Percentiles rank a stretch among this genome's conserved stretches.
Evolutionary conservation across 2,797 vertebrate genomes (phyloP).

Genomic region (Argya squamiceps): DNA sequence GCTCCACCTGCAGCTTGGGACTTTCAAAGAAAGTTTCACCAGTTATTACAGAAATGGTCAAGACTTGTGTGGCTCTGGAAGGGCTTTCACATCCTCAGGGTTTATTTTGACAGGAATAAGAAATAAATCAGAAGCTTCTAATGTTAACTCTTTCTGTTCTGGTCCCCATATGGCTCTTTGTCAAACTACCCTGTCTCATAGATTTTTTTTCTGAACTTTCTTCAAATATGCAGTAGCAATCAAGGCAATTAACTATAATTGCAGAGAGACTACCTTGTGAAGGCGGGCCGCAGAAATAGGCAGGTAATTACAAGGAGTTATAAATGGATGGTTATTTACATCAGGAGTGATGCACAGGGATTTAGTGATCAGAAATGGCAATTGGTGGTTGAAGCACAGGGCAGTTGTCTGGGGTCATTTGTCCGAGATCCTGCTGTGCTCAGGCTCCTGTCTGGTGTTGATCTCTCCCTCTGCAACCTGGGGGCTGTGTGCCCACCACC

Average conservation of each 20-base stretch:
- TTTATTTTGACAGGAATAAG: background rate
- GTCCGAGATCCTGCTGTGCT: rapidly evolving
- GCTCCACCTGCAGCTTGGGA: background rate
- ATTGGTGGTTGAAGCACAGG: background rate
- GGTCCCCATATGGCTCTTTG: background rate
- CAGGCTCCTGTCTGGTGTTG: background rate
- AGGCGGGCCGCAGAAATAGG: conserved; percentile 65
- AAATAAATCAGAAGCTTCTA: background rate
- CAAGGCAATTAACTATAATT: conserved; percentile 72
- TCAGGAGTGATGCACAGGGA: conserved; percentile 36
- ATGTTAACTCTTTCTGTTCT: background rate
- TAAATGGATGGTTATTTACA: conserved; percentile 63
- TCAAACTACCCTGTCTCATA: background rate
- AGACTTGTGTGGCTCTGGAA: background rate
- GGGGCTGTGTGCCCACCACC: rapidly evolving
- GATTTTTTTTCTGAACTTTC: conserved; percentile 19
- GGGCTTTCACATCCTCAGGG: background rate
- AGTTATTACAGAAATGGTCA: background rate
- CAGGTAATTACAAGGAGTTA: conserved; percentile 65
- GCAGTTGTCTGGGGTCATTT: background rate
- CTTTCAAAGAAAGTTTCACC: background rate
- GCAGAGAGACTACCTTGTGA: conserved; percentile 63
- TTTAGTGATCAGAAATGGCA: background rate
- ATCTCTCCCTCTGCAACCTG: rapidly evolving
- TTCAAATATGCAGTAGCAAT: conserved; percentile 65